Percentiles rank a stretch among this genome's conserved stretches.
Evolutionary conservation across 2,888 invertebrate genomes (phyloP).

Genomic region (Trichogramma dendrolimi): DNA sequence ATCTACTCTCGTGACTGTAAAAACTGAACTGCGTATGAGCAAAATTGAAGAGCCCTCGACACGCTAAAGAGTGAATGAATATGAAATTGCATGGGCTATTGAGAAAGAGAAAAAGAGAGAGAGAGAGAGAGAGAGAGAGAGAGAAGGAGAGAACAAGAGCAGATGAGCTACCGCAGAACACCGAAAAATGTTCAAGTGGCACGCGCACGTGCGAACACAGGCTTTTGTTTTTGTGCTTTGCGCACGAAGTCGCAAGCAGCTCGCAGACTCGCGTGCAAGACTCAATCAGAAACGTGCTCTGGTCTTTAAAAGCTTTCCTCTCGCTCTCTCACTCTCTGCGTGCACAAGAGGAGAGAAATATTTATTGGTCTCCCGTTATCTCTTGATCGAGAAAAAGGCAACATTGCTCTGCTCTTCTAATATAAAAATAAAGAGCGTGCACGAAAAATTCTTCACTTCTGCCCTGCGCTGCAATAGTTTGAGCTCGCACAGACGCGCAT

Average conservation of each 20-base stretch:
- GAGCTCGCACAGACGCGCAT: neutral
- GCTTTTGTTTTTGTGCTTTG: constrained; percentile 12
- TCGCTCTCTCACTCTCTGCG: too few species aligned
- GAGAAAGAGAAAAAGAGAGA: too few species aligned
- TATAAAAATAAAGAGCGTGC: constrained; percentile 31
- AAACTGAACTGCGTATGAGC: too few species aligned
- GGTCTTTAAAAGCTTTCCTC: neutral
- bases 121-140: too few species aligned
- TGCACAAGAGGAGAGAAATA: neutral
- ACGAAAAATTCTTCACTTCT: constrained; percentile 26
- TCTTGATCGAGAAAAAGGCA: constrained; percentile 29
- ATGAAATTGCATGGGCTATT: too few species aligned
- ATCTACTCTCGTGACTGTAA: too few species aligned
- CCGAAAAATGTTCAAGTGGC: constrained; percentile 3
- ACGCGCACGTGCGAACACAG: neutral
- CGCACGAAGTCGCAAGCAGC: too few species aligned
- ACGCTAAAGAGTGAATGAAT: too few species aligned
- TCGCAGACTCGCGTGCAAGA: too few species aligned
- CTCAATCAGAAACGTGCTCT: constrained; percentile 12
- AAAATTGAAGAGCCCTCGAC: too few species aligned
- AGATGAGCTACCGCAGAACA: too few species aligned
- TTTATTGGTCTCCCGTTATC: constrained; percentile 28
- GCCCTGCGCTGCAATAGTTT: neutral
- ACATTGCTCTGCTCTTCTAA: constrained; percentile 26
- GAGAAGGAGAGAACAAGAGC: too few species aligned